These are phyloP conservation scores for Chironomus riparius DNA, from an alignment of 2,888 invertebrate species.

Conservation along the genomic window DNA sequence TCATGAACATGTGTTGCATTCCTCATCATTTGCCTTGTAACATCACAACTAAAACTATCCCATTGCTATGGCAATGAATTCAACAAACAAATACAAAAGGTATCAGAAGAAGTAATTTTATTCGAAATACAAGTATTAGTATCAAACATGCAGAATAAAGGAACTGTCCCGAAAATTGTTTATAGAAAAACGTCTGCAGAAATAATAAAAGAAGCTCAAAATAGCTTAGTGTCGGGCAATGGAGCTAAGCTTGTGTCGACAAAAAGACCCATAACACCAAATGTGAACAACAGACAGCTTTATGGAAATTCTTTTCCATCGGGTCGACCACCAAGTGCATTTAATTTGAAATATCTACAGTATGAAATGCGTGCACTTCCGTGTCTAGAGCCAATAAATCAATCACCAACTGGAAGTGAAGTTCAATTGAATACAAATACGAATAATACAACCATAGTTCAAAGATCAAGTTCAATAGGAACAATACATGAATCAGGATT, in stretches of 20 bases:
- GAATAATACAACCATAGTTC: constrained; percentile 1
- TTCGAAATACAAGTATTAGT: neutral
- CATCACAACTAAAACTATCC: neutral
- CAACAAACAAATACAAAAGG: neutral
- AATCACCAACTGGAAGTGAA: neutral
- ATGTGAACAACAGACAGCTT: constrained; percentile 66
- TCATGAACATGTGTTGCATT: too few species aligned
- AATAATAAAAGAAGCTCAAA: constrained; percentile 68
- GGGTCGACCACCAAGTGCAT: constrained; percentile 64
- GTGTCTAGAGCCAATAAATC: constrained; percentile 37
- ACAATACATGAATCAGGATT: constrained; percentile 28
- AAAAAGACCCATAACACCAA: constrained; percentile 76
- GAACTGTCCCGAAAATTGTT: neutral
- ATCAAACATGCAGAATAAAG: constrained; percentile 15
- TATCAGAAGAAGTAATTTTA: neutral
- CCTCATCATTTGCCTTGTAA: neutral
- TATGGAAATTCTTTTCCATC: constrained; percentile 50
- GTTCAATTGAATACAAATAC: neutral
- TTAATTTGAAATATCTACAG: constrained; percentile 60
- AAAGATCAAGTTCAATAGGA: constrained; percentile 30
- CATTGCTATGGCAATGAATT: neutral
- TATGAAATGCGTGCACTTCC: constrained; percentile 43
- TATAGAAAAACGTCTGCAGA: constrained; percentile 65
- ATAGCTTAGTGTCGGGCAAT: constrained; percentile 43
- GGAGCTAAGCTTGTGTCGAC: constrained; percentile 53